Percentiles rank a stretch among this genome's conserved stretches.
phyloP scores from a whole-genome alignment of 2,797 vertebrate genomes.

The Salarias fasciatus region DNA sequence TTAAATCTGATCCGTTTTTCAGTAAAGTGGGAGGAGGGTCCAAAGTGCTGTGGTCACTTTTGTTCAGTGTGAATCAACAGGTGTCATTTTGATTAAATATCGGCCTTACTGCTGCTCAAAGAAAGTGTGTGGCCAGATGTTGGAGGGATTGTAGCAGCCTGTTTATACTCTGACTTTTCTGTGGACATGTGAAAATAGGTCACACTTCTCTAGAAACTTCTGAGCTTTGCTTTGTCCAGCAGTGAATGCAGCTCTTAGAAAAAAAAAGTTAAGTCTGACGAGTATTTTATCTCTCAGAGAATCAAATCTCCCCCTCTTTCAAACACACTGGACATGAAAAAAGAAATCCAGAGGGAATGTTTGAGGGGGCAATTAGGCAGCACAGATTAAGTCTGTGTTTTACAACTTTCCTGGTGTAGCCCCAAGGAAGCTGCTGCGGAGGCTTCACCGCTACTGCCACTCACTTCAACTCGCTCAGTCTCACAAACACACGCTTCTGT shows the following conservation, averaged over 20 bases:
- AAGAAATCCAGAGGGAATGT: slow-evolving; percentile 51
- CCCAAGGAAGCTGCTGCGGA: slow-evolving; percentile 49
- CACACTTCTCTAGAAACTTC: slow-evolving; percentile 6
- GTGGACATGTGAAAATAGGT: neutral
- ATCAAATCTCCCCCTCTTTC: slow-evolving; percentile 43
- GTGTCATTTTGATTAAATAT: neutral
- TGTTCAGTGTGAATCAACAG: slow-evolving; percentile 6
- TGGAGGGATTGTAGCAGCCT: neutral
- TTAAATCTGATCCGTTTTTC: no score
- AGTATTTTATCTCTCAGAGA: slow-evolving; percentile 18
- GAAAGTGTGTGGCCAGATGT: neutral
- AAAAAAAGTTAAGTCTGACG: slow-evolving; percentile 18
- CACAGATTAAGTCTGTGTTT: slow-evolving; percentile 73
- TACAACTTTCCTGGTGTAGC: slow-evolving; percentile 67
- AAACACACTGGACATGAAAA: slow-evolving; percentile 29
- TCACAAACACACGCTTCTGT: neutral
- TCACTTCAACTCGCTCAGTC: slow-evolving; percentile 5
- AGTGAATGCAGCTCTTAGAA: slow-evolving; percentile 12
- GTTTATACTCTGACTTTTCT: neutral
- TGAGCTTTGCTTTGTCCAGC: slow-evolving; percentile 3
- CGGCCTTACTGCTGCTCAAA: neutral
- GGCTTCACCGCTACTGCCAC: slow-evolving; percentile 19
- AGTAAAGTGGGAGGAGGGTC: no score
- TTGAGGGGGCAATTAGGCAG: slow-evolving; percentile 77
- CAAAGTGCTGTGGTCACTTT: neutral